Evolutionary conservation across 37 sponge, comb jelly and placozoan genomes (phyloP).

Genomic region (Hormiphora californensis): DNA sequence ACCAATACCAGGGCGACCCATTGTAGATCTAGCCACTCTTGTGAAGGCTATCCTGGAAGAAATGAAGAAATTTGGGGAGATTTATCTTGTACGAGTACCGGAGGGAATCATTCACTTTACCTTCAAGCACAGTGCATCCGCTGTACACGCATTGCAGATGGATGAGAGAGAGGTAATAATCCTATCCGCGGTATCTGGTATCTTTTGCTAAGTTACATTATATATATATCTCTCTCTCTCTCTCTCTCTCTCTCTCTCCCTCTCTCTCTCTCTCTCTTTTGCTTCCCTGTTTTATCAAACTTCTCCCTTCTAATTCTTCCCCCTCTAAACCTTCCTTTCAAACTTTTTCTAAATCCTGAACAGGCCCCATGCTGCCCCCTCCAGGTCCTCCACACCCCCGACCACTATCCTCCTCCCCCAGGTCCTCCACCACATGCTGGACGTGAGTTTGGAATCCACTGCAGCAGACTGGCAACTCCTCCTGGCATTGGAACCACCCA

Average conservation of each 20-base stretch:
- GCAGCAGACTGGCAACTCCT: conserved; percentile 3
- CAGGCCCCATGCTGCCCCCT: too few relatives aligned
- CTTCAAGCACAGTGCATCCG: conserved; percentile 41
- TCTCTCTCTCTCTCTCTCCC: too few relatives aligned
- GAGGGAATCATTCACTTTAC: conserved; percentile 52
- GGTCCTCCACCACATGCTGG: background rate
- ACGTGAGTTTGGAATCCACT: background rate
- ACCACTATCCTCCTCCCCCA: too few relatives aligned
- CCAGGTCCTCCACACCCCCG: too few relatives aligned
- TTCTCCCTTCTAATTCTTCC: too few relatives aligned
- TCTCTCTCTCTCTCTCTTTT: too few relatives aligned
- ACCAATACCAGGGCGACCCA: background rate
- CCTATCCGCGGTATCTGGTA: too few relatives aligned
- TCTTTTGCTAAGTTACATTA: too few relatives aligned
- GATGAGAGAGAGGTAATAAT: conserved; percentile 51
- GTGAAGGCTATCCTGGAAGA: background rate
- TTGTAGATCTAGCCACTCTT: background rate
- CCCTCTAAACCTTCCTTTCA: too few relatives aligned
- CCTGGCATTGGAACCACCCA: background rate
- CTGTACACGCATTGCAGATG: conserved; percentile 6
- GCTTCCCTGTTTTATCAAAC: too few relatives aligned
- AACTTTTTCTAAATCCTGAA: too few relatives aligned
- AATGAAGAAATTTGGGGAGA: conserved; percentile 26
- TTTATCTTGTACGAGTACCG: conserved; percentile 18
- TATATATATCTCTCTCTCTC: too few relatives aligned